Evolutionary conservation across 2,113 vertebrate genomes (phyloP).

Genomic region (Lanius ludovicianus): DNA sequence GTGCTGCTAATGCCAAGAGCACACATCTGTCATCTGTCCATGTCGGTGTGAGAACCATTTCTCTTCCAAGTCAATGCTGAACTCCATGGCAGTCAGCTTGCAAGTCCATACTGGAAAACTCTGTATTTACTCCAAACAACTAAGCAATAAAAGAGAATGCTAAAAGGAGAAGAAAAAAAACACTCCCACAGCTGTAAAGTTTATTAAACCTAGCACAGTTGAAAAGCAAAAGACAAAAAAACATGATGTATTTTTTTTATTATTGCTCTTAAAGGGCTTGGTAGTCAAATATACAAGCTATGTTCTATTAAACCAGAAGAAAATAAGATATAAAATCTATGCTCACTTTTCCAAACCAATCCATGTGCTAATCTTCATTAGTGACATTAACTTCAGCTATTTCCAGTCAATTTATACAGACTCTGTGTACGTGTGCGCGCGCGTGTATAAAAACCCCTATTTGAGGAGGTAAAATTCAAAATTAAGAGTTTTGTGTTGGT

Average conservation of each 20-base stretch:
- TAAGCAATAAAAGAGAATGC: not conserved
- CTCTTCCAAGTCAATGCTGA: not conserved
- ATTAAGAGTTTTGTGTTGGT: not conserved
- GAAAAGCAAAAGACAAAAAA: conserved; percentile 62
- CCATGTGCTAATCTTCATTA: conserved; percentile 40
- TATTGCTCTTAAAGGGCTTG: conserved; percentile 77
- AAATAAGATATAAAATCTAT: conserved; percentile 64
- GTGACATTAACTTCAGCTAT: conserved; percentile 31
- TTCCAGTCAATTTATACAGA: conserved; percentile 25
- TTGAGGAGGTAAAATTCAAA: not conserved
- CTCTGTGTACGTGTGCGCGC: not conserved
- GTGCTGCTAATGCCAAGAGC: not conserved
- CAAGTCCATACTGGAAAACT: not conserved
- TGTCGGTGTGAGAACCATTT: not conserved
- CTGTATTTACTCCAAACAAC: not conserved
- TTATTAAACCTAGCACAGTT: conserved; percentile 44
- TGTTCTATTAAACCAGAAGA: conserved; percentile 61
- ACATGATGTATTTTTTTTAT: conserved; percentile 68
- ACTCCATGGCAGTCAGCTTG: not conserved
- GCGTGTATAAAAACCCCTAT: not conserved
- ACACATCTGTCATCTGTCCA: not conserved
- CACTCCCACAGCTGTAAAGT: not conserved
- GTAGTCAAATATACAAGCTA: conserved; percentile 60
- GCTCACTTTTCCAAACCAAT: conserved; percentile 31
- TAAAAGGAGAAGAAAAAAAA: not conserved